Evolutionary conservation across 2,888 invertebrate species (phyloP).

Genomic region (Tachystola acroxantha): DNA sequence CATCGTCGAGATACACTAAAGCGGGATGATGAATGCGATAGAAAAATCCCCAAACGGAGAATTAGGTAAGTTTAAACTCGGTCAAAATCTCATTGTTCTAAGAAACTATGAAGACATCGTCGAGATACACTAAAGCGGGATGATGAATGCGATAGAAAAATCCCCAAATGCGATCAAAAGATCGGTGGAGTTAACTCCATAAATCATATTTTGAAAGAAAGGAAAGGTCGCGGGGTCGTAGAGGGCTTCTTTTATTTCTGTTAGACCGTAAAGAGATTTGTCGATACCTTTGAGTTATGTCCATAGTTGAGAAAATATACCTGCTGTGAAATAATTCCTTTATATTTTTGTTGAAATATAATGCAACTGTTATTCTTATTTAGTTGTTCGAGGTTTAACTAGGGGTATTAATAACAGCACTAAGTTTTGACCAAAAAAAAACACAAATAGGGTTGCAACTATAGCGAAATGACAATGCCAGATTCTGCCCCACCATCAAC

Average conservation of each 20-base stretch:
- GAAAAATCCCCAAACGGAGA: neutral
- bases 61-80: no score
- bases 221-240: neutral
- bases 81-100: no score
- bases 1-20: neutral
- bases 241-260: conserved; percentile 1
- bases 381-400: no score
- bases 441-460: no score
- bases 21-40: no score
- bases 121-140: neutral
- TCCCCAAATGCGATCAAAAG: conserved; percentile 1
- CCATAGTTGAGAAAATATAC: neutral
- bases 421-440: no score
- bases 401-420: no score
- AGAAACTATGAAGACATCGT: neutral
- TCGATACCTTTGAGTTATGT: conserved; percentile 1
- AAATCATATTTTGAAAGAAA: conserved; percentile 6
- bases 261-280: conserved; percentile 2
- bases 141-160: neutral
- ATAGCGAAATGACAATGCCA: no score
- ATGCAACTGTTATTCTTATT: no score
- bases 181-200: neutral
- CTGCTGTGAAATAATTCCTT: neutral
- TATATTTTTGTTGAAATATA: neutral
- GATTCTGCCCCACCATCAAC: no score